phyloP scores from a whole-genome alignment of 2,797 vertebrate genomes.

The Sebastes diaconus region DNA sequence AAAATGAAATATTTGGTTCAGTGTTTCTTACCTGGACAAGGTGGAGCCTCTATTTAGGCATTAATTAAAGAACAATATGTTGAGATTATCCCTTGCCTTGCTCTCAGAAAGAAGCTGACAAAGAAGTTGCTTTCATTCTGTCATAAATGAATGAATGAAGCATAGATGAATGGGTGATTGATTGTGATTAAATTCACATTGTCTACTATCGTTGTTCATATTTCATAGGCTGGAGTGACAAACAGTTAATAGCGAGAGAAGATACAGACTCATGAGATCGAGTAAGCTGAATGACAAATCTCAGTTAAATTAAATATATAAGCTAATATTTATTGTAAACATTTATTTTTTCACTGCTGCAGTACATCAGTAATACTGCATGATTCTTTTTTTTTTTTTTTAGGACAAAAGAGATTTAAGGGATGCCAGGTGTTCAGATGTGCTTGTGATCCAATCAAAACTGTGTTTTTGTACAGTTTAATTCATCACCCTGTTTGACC shows the following conservation, averaged over 20 bases:
- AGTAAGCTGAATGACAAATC: background rate
- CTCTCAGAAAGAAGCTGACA: background rate
- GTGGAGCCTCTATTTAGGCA: background rate
- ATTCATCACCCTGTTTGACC: conserved; percentile 24
- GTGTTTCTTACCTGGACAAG: background rate
- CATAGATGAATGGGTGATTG: background rate
- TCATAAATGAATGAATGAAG: background rate
- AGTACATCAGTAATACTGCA: background rate
- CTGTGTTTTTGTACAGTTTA: conserved; percentile 17
- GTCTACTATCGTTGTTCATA: background rate
- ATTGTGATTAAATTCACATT: conserved; percentile 5
- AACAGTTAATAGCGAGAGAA: background rate
- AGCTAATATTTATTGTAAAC: background rate
- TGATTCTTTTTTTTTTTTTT: background rate
- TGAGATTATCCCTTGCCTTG: background rate
- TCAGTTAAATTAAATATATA: background rate
- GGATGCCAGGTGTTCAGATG: conserved; percentile 36
- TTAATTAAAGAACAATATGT: background rate
- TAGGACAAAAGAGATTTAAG: conserved; percentile 36
- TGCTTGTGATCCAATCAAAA: conserved; percentile 45
- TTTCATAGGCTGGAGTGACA: background rate
- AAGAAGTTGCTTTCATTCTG: background rate
- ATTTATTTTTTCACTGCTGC: background rate
- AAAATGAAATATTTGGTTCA: background rate
- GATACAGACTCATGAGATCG: background rate